phyloP scores from a whole-genome alignment of 2,888 invertebrate genomes.

The Phalangium opilio region DNA sequence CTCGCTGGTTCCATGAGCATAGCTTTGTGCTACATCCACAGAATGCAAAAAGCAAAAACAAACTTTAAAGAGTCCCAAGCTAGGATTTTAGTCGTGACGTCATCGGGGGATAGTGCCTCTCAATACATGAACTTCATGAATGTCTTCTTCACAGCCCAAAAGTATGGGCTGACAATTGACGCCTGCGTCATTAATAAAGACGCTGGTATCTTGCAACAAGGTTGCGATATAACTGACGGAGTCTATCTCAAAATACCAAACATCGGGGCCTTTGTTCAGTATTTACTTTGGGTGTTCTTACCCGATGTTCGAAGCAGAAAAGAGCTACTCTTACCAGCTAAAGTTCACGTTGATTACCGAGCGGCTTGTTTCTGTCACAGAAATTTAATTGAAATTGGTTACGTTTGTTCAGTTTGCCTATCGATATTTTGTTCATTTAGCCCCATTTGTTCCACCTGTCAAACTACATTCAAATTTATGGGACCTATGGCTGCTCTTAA shows the following conservation, averaged over 20 bases:
- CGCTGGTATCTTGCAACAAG: slow-evolving; percentile 72
- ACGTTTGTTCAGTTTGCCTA: slow-evolving; percentile 92
- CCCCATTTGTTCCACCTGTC: slow-evolving; percentile 93
- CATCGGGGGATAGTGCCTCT: slow-evolving; percentile 43
- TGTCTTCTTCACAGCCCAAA: slow-evolving; percentile 89
- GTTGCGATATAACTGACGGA: slow-evolving; percentile 90
- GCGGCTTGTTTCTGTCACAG: slow-evolving; percentile 97
- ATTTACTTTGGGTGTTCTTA: slow-evolving; percentile 82
- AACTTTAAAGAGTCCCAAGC: slow-evolving; percentile 44
- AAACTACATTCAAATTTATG: slow-evolving; percentile 30
- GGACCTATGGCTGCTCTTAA: slow-evolving; percentile 12
- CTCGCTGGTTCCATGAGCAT: slow-evolving; percentile 77
- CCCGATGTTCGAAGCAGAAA: slow-evolving; percentile 49
- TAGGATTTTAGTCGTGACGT: slow-evolving; percentile 43
- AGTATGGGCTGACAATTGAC: slow-evolving; percentile 73
- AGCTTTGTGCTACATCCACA: slow-evolving; percentile 68
- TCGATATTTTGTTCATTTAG: slow-evolving; percentile 95
- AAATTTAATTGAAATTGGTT: slow-evolving; percentile 85
- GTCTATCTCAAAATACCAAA: slow-evolving; percentile 76
- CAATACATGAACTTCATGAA: slow-evolving; percentile 99
- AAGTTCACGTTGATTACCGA: slow-evolving; percentile 82
- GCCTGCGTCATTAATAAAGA: slow-evolving; percentile 84
- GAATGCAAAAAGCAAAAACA: slow-evolving; percentile 33
- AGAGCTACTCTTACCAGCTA: slow-evolving; percentile 71
- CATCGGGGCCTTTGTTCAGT: slow-evolving; percentile 67